A percentile compares a stretch with the other conserved stretches of the same genome.
These are phyloP conservation scores for Eidolon helvum DNA, from an alignment of 2,113 vertebrate species.

Conservation along the genomic window DNA sequence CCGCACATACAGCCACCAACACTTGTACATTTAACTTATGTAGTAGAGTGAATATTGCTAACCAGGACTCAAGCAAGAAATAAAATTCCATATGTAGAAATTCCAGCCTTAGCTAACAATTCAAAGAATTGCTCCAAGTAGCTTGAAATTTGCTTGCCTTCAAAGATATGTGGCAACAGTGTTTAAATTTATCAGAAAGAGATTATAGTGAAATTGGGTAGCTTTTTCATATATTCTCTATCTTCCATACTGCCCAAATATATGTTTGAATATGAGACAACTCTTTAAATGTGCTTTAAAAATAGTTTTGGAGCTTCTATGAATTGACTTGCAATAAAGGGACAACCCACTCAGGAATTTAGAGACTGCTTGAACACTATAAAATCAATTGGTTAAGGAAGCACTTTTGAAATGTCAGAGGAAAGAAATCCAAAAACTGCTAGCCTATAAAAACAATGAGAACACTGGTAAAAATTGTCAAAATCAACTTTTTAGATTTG, in stretches of 20 bases:
- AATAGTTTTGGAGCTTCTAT: not conserved
- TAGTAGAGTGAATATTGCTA: not conserved
- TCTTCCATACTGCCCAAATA: not conserved
- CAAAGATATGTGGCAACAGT: not conserved
- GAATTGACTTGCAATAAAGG: not conserved
- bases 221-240: not conserved
- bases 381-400: not conserved
- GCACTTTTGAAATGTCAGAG: not conserved
- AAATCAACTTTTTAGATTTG: not conserved
- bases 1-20: not conserved
- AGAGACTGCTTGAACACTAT: not conserved
- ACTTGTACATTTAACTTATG: not conserved
- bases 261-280: not conserved
- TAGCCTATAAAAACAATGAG: not conserved
- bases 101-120: not conserved
- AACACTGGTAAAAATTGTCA: not conserved
- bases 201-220: not conserved
- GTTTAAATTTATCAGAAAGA: not conserved
- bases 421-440: not conserved
- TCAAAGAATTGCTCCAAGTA: not conserved
- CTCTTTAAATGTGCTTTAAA: not conserved
- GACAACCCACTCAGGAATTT: not conserved
- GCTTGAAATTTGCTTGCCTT: not conserved
- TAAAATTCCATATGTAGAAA: not conserved
- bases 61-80: not conserved